Percentiles rank a stretch among this genome's conserved stretches.
Conservation (phyloP, 2,888 invertebrate species). For the Thereva nobilitata region DNA sequence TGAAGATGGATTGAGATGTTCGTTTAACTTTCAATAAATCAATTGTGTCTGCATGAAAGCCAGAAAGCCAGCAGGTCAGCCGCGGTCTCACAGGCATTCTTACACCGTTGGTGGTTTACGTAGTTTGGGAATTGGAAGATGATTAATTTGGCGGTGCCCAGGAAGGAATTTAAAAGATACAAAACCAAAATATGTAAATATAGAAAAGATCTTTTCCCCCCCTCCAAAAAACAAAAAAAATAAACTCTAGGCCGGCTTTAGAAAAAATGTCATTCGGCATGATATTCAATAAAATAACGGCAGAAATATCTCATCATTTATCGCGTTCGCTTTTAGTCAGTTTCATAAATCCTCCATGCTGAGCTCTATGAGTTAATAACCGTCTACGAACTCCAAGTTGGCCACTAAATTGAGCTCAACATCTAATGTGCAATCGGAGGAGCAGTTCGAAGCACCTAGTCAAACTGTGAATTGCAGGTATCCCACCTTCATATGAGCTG, state of each 20-base stretch:
- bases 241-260: constrained; percentile 8
- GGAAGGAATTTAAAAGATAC: too few species aligned
- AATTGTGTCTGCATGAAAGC: constrained; percentile 12
- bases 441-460: constrained; percentile 10
- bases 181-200: too few species aligned
- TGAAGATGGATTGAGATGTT: constrained; percentile 41
- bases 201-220: neutral
- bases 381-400: constrained; percentile 21
- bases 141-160: constrained; percentile 23
- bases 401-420: constrained; percentile 28
- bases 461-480: constrained; percentile 3
- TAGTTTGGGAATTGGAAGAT: constrained; percentile 29
- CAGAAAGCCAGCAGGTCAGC: constrained; percentile 16
- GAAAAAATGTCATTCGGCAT: constrained; percentile 5
- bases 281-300: constrained; percentile 28
- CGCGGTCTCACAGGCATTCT: neutral
- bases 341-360: constrained; percentile 32
- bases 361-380: constrained; percentile 34
- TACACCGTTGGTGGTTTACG: constrained; percentile 19
- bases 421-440: constrained; percentile 10
- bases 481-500: constrained; percentile 1
- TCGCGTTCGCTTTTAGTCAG: constrained; percentile 29
- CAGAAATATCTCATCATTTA: constrained; percentile 27
- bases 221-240: too few species aligned
- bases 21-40: constrained; percentile 35